A percentile compares a stretch with the other conserved stretches of the same genome.
Evolutionary conservation across 2,797 vertebrate species (phyloP).

Genomic region (Sylvilagus floridanus): DNA sequence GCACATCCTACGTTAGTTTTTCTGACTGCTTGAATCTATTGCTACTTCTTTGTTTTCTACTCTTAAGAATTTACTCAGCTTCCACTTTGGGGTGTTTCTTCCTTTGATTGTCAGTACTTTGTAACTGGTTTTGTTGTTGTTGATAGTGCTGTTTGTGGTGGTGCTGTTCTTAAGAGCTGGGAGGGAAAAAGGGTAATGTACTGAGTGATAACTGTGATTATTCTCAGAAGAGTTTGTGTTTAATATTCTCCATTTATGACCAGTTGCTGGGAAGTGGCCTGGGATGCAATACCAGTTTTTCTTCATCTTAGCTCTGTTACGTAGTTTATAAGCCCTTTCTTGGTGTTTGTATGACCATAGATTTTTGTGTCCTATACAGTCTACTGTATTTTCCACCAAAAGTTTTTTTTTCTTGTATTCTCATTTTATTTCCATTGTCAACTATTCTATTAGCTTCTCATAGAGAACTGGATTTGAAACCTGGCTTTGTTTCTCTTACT

Average conservation of each 20-base stretch:
- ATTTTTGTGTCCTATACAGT: not conserved
- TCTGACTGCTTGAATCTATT: not conserved
- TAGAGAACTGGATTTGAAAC: not conserved
- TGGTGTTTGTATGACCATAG: not conserved
- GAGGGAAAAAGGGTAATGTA: not conserved
- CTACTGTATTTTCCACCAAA: not conserved
- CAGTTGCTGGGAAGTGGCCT: not conserved
- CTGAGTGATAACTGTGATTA: conserved; percentile 1
- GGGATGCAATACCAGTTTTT: not conserved
- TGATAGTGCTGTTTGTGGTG: not conserved
- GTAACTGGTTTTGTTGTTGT: not conserved
- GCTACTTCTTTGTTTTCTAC: not conserved
- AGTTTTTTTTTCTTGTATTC: conserved; percentile 15
- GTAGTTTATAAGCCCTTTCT: not conserved
- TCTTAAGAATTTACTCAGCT: not conserved
- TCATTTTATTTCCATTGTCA: conserved; percentile 36
- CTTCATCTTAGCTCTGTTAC: not conserved
- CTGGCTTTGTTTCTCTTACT: not conserved
- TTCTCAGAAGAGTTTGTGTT: conserved; percentile 31
- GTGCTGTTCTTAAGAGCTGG: conserved; percentile 20
- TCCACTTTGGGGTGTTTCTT: not conserved
- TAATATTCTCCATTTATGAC: conserved; percentile 34
- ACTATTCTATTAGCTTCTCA: not conserved
- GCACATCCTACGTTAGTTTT: conserved; percentile 44
- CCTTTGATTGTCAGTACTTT: not conserved